phyloP scores from a whole-genome alignment of 2,888 invertebrate genomes.

The Hydrotaea cyrtoneurina region DNA sequence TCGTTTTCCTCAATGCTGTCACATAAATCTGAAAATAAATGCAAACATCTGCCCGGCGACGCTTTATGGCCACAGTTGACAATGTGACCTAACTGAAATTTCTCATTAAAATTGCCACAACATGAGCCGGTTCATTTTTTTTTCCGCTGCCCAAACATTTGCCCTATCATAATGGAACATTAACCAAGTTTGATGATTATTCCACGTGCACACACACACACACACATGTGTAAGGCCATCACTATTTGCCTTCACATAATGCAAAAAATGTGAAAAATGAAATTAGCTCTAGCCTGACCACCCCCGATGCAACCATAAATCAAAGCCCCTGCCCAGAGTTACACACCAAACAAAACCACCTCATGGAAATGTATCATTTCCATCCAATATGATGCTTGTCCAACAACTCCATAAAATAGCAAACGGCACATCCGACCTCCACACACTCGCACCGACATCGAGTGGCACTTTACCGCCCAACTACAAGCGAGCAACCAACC shows the following conservation, averaged over 20 bases:
- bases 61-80: too few relatives aligned
- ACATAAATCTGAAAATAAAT: too few relatives aligned
- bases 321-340: background rate
- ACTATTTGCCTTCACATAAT: background rate
- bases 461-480: slow-evolving; percentile 11
- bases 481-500: too few relatives aligned
- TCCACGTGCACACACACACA: background rate
- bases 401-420: background rate
- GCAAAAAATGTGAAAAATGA: slow-evolving; percentile 6
- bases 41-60: too few relatives aligned
- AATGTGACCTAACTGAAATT: background rate
- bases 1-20: too few relatives aligned
- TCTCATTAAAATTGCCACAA: slow-evolving; percentile 20
- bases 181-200: slow-evolving; percentile 14
- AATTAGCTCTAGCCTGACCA: slow-evolving; percentile 7
- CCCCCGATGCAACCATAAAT: background rate
- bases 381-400: background rate
- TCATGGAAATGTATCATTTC: slow-evolving; percentile 20
- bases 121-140: background rate
- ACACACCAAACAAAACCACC: background rate
- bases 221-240: background rate
- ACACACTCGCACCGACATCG: background rate
- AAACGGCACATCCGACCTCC: background rate
- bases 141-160: background rate
- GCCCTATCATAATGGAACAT: slow-evolving; percentile 27